Percentiles rank a stretch among this genome's conserved stretches.
These are phyloP conservation scores for Parazoanthus atlanticus DNA, from an alignment of 92 coral and sea anemone species.

Conservation along the genomic window DNA sequence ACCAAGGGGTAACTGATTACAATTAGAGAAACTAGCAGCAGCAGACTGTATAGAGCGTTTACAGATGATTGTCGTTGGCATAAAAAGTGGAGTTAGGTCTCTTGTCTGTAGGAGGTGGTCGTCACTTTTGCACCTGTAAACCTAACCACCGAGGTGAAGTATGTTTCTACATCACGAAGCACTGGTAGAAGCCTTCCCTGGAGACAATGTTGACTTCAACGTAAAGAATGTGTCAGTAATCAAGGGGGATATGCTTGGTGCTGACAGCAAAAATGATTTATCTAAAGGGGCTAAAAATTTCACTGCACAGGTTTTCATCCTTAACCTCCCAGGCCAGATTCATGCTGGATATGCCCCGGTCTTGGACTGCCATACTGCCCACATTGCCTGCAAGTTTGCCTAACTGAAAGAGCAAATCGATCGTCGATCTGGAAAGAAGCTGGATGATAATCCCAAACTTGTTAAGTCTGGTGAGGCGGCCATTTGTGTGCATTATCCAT, in stretches of 20 bases:
- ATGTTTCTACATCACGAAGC: slow-evolving; percentile 94
- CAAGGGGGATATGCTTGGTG: slow-evolving; percentile 87
- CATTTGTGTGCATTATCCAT: slow-evolving; percentile 60
- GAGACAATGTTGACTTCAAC: slow-evolving; percentile 98
- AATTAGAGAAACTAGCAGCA: no score
- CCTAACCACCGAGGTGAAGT: slow-evolving; percentile 88
- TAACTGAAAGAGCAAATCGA: slow-evolving; percentile 82
- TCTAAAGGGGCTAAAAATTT: slow-evolving; percentile 66
- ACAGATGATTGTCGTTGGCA: no score
- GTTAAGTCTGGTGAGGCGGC: slow-evolving; percentile 92
- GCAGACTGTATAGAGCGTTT: no score
- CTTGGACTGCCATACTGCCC: slow-evolving; percentile 96
- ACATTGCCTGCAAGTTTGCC: slow-evolving; percentile 92
- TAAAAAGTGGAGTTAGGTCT: no score
- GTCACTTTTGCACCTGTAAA: slow-evolving; percentile 76
- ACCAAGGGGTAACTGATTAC: no score
- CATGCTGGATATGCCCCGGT: slow-evolving; percentile 92
- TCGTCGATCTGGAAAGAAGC: slow-evolving; percentile 76
- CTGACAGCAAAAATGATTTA: slow-evolving; percentile 80
- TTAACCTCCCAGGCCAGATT: slow-evolving; percentile 94
- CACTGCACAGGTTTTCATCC: slow-evolving; percentile 77
- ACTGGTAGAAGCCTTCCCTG: slow-evolving; percentile 84
- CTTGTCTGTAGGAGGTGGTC: no score
- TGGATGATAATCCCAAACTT: slow-evolving; percentile 71
- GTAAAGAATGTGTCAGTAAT: slow-evolving; percentile 88